Evolutionary conservation across 2,113 vertebrate species (phyloP), one percentile per base, ranked within the genome.

Genomic region (Pteruthius melanotis): DNA sequence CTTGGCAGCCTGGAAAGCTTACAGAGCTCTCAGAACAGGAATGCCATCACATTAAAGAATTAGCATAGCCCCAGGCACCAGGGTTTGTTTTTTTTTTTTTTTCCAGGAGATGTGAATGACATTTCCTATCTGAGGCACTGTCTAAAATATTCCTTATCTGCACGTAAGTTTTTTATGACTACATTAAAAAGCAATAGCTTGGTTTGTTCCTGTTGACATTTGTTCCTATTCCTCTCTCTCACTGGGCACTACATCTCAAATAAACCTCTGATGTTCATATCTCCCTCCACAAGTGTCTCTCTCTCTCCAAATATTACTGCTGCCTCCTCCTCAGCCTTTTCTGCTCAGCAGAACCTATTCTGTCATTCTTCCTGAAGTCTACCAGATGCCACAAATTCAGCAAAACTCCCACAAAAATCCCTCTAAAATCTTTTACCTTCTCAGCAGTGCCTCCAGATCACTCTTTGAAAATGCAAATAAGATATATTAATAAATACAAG

Each of bases 11-110:
- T 87, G 77, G 74, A 97, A 96, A 95, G 85, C 86, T 82, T 81
- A 76, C 71, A 65, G 96, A 87, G 61, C 89, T 95, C 94, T 95
- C 81, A 60, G 69, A 90, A 82, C 77, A 94, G 94, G 83, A 93
- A 94, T 89, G 94, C 71, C 89, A 95, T 96, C 90, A 86, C 94
- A 95, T 97, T 95, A 94, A 96, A 97, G 94, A 95, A 95, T 86
- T 95, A 97, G 77, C 63, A 92, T 90, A 92, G 83, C 91, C 86
- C 15, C 42, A 92, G 87, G 95, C 93, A 92, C 37, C 40, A 72
- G 39, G 16, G 9, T 80, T 71, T 72, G 52, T 39, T 37, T 18
- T 31, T 63, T 71, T 78, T 74, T 77, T 83, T 79, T 61, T 44
- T 4, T 15, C 5, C 31, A 66, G 60, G 72, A 89, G 71, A 87